These are phyloP conservation scores for Salmo trutta DNA, from an alignment of 2,797 vertebrate species.

Conservation along the genomic window DNA sequence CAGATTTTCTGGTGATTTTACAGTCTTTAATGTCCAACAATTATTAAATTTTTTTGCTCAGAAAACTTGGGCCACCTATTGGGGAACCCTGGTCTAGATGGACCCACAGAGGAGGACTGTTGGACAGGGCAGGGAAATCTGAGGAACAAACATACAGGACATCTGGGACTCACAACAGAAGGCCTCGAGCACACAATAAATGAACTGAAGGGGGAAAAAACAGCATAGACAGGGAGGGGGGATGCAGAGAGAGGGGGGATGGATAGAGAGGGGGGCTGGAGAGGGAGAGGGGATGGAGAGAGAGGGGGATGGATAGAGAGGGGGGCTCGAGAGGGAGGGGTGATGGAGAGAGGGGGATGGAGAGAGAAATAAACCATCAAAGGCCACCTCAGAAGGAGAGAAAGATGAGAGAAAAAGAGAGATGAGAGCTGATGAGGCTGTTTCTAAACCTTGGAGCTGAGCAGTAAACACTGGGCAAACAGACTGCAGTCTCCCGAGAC, in stretches of 20 bases:
- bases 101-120: not conserved
- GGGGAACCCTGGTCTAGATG: not conserved
- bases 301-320: not conserved
- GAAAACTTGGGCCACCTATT: too few species aligned
- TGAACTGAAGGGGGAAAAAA: not conserved
- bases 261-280: conserved; percentile 10
- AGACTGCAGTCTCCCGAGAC: conserved; percentile 16
- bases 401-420: not conserved
- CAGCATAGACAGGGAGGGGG: not conserved
- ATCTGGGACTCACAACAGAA: not conserved
- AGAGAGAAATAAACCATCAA: conserved; percentile 35
- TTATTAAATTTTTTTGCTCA: too few species aligned
- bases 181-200: not conserved
- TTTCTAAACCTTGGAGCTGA: conserved; percentile 21
- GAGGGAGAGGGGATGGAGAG: not conserved
- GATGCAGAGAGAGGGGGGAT: conserved; percentile 1
- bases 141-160: not conserved
- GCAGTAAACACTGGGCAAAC: conserved; percentile 24
- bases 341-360: conserved; percentile 1
- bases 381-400: not conserved
- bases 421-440: not conserved
- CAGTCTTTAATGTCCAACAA: too few species aligned
- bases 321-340: too few species aligned
- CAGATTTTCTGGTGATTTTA: too few species aligned
- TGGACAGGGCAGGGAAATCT: conserved; percentile 1